Percentiles rank a stretch among this genome's conserved stretches.
phyloP scores from a whole-genome alignment of 2,113 vertebrate genomes.

The Aplodontia rufa region DNA sequence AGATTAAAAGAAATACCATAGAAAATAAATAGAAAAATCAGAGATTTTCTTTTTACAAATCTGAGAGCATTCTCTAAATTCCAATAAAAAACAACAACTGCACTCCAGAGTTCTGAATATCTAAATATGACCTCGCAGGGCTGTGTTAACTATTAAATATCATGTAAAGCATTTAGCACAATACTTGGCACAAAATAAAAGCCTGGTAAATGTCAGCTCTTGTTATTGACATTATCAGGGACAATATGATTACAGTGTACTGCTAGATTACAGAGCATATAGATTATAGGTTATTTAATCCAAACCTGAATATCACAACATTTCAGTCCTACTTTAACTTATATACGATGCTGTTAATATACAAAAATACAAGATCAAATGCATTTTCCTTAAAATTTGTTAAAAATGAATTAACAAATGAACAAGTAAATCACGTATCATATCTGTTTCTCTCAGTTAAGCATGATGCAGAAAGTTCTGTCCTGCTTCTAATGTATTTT shows the following conservation, averaged over 20 bases:
- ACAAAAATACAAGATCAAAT: conserved; percentile 33
- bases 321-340: neutral
- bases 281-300: neutral
- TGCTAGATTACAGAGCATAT: neutral
- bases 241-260: neutral
- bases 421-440: neutral
- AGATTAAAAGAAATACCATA: neutral
- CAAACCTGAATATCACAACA: neutral
- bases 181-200: neutral
- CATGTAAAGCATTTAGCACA: neutral
- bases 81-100: neutral
- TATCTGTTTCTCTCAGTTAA: conserved; percentile 7
- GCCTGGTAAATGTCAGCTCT: conserved; percentile 19
- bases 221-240: neutral
- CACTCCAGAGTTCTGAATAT: neutral
- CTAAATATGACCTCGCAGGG: neutral
- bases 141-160: neutral
- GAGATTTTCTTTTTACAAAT: conserved; percentile 28
- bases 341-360: neutral
- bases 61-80: neutral
- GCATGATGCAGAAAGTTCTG: conserved; percentile 15
- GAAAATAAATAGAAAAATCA: conserved; percentile 7
- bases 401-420: conserved; percentile 36
- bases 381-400: neutral
- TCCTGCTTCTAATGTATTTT: neutral